Base-by-base conservation (phyloP, 1,140 invertebrate species). In the Drosophila fuyamai region DNA sequence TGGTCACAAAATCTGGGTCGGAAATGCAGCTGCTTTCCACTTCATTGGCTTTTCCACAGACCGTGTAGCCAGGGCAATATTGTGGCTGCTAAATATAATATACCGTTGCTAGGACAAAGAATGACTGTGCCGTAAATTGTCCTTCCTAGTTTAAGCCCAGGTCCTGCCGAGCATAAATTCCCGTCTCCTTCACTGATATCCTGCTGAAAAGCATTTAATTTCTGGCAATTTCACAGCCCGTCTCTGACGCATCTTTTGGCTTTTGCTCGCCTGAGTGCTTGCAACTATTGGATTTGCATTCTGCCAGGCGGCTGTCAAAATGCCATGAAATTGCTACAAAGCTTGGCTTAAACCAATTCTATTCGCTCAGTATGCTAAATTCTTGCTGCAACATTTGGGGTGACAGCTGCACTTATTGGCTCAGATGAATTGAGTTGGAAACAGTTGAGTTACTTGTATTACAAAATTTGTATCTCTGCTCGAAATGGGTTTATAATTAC, bases 381-480 rank as follows among this genome's bases (percentile, higher is more conserved):
- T n/a, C 43, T 54, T 68, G 36, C 23, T 57, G 59, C 36, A 62
- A 43, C 50, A 29, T 32, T 41, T 18, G 9, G 12, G 60, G 29
- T 66, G 65, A 65, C 65, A 68, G 60, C 61, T 66, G 65, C 65
- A 68, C 46, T 68, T 66, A 68, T 66, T 65, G 61, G 46, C 61
- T 68, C 23, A 35, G 38, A 18, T 47, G 18, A 43, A 65, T 65
- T 48, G 63, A 41, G 46, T 35, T 41, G 46, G 14, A 46, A 46
- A 35, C 12, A 38, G 41, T 7, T 9, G 10, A 60, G 56, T 13
- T 18, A 35, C 13, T 36, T 67, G 36, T 38, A 5, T 2, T 40
- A 5, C 14, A 46, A 46, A 12, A 23, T 23, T 23, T 46, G 38
- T 40, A n/a, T n/a, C 6, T 13, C n/a, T n/a, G 23, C 2, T 23